phyloP scores from a whole-genome alignment of 2,888 invertebrate genomes.

The Limnephilus auricula region DNA sequence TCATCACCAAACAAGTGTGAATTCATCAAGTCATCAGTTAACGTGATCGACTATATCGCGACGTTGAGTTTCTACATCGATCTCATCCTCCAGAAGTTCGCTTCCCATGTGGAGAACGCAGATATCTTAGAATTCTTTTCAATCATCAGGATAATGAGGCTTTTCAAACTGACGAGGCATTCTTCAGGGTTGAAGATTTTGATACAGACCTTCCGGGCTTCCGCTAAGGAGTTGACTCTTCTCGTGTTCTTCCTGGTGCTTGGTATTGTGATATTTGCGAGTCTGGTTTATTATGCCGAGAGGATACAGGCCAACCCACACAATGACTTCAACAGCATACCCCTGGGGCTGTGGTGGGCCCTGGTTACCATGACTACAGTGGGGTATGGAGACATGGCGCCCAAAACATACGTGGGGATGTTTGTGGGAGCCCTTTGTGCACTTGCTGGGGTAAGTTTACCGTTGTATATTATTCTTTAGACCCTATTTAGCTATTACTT shows the following conservation, averaged over 20 bases:
- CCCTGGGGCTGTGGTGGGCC: slow-evolving; percentile 98
- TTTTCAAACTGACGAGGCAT: slow-evolving; percentile 97
- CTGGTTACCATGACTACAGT: slow-evolving; percentile 99
- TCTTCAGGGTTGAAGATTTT: slow-evolving; percentile 98
- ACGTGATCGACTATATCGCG: slow-evolving; percentile 99
- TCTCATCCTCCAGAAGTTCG: slow-evolving; percentile 91
- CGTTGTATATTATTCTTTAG: background rate
- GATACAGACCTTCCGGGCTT: slow-evolving; percentile 98
- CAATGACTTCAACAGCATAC: slow-evolving; percentile 99
- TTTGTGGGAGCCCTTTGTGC: slow-evolving; percentile 99
- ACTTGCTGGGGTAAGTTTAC: slow-evolving; percentile 90
- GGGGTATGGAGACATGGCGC: slow-evolving; percentile 99
- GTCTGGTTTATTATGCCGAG: slow-evolving; percentile 98
- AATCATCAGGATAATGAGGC: slow-evolving; percentile 97
- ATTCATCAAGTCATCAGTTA: slow-evolving; percentile 97
- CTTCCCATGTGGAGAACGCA: slow-evolving; percentile 94
- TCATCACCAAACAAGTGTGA: slow-evolving; percentile 96
- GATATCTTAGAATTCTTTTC: slow-evolving; percentile 98
- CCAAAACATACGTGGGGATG: slow-evolving; percentile 99
- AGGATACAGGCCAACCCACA: slow-evolving; percentile 96
- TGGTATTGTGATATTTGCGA: slow-evolving; percentile 98
- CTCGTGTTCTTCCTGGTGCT: slow-evolving; percentile 98
- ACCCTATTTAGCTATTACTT: background rate
- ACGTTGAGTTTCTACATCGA: slow-evolving; percentile 99
- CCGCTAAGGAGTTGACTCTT: slow-evolving; percentile 96